Conservation (phyloP, 1,140 invertebrate species). For the Papilio helenus region DNA sequence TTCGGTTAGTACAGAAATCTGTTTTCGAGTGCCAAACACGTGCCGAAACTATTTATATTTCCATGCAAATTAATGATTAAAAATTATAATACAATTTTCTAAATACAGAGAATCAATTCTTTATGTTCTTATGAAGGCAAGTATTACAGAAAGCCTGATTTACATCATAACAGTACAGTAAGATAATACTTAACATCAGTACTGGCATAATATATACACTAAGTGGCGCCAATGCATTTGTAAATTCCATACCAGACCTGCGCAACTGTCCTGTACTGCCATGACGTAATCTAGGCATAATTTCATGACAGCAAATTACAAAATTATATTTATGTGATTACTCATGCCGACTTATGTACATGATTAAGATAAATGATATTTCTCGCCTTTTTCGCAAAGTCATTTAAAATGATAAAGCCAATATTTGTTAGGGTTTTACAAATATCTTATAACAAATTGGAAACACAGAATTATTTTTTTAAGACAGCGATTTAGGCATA, state of each 20-base stretch:
- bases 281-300: background rate
- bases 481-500: background rate
- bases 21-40: background rate
- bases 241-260: too few species aligned
- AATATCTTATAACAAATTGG: background rate
- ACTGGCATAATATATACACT: too few species aligned
- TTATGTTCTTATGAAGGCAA: background rate
- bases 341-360: background rate
- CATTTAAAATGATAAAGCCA: conserved; percentile 6
- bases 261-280: too few species aligned
- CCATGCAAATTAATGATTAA: too few species aligned
- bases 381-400: background rate
- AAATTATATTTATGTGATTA: background rate
- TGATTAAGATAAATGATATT: conserved; percentile 8
- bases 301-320: background rate
- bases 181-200: too few species aligned
- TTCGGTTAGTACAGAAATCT: background rate
- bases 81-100: too few species aligned
- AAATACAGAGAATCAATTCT: background rate
- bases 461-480: background rate
- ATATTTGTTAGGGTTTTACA: background rate
- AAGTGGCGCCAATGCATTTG: too few species aligned
- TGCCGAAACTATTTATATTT: background rate
- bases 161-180: too few species aligned
- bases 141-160: too few species aligned